Conservation (phyloP, 2,113 vertebrate species). For the Pelecanoides urinatrix region DNA sequence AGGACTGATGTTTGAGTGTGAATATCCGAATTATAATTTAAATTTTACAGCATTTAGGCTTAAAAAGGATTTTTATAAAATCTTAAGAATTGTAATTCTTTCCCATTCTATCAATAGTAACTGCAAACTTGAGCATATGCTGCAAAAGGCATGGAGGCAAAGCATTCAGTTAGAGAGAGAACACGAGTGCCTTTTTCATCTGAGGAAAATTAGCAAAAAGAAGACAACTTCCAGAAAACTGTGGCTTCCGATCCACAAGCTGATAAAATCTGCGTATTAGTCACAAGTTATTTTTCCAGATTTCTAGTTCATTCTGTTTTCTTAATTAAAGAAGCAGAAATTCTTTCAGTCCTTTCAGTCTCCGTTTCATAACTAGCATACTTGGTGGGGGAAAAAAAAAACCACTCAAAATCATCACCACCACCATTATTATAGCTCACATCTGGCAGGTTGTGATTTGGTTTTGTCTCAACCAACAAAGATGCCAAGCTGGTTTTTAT, state of each 20-base stretch:
- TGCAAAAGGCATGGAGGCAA: constrained; percentile 1
- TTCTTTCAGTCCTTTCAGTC: not conserved
- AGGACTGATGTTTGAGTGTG: not conserved
- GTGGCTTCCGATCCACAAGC: constrained; percentile 43
- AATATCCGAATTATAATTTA: not conserved
- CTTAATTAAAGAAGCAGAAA: not conserved
- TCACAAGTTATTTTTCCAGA: constrained; percentile 55
- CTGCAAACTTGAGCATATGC: constrained; percentile 52
- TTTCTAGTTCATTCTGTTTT: constrained; percentile 35
- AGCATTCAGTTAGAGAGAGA: constrained; percentile 2
- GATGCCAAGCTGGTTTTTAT: not conserved
- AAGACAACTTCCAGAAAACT: constrained; percentile 45
- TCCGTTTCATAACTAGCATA: constrained; percentile 16
- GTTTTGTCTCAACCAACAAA: not conserved
- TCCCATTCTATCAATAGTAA: constrained; percentile 44
- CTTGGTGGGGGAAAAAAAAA: not conserved
- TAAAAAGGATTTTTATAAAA: not conserved
- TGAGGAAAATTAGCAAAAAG: constrained; percentile 49
- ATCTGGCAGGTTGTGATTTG: not conserved
- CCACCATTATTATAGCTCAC: not conserved
- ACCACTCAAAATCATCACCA: not conserved
- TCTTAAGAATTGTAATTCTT: constrained; percentile 16
- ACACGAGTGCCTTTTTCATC: constrained; percentile 54
- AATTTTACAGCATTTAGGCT: not conserved
- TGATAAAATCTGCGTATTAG: constrained; percentile 64